Percentiles rank a stretch among this genome's conserved stretches.
These are phyloP conservation scores for Eptesicus fuscus DNA, from an alignment of 2,113 vertebrate species.

Conservation along the genomic window DNA sequence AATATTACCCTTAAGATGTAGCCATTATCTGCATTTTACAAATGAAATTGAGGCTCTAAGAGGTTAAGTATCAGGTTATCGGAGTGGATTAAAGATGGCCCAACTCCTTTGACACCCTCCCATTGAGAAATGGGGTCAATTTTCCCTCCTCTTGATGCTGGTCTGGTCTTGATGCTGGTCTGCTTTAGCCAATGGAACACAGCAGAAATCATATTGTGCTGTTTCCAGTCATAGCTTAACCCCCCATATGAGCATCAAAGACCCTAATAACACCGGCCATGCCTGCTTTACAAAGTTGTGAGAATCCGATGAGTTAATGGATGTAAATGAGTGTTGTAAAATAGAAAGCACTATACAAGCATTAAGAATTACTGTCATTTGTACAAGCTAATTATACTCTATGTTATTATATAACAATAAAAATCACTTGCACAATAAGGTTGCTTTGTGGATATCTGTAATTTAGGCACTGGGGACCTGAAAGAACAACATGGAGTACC, in stretches of 20 bases:
- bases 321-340: slow-evolving; percentile 17
- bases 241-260: background rate
- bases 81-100: background rate
- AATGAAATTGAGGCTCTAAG: background rate
- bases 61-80: background rate
- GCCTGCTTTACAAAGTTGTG: background rate
- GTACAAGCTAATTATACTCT: slow-evolving; percentile 38
- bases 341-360: background rate
- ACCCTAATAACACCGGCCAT: background rate
- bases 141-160: background rate
- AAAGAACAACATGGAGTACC: background rate
- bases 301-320: background rate
- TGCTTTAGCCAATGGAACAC: background rate
- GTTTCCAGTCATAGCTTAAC: background rate
- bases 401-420: slow-evolving; percentile 48
- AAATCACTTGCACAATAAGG: slow-evolving; percentile 13
- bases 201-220: background rate
- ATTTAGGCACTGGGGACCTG: slow-evolving; percentile 30
- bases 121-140: background rate
- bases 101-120: background rate
- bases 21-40: background rate
- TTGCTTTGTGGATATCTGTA: slow-evolving; percentile 12
- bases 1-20: background rate
- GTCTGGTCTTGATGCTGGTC: too few relatives aligned
- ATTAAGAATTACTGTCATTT: slow-evolving; percentile 24